Evolutionary conservation across 2,113 vertebrate genomes (phyloP).

Genomic region (Dipodomys merriami): DNA sequence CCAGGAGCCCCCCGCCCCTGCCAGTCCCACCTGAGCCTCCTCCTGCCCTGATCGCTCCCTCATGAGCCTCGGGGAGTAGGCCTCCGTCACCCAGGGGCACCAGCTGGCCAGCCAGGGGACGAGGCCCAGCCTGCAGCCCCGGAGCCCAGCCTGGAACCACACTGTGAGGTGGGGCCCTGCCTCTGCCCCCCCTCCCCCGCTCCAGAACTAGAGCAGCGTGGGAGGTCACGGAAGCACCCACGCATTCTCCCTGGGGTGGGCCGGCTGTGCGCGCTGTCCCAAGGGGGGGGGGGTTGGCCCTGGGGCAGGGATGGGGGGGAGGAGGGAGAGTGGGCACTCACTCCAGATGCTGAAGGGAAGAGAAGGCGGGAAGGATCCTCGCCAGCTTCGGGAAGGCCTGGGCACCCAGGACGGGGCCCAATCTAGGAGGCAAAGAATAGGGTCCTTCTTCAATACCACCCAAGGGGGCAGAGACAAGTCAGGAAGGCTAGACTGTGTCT

Average conservation of each 20-base stretch:
- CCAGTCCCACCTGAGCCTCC: background rate
- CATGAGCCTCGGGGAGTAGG: background rate
- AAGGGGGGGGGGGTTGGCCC: accelerated
- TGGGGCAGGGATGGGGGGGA: background rate
- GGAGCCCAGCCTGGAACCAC: background rate
- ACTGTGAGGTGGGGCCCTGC: accelerated
- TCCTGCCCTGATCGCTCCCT: too few species aligned
- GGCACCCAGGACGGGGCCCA: constrained; percentile 88
- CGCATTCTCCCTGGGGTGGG: too few species aligned
- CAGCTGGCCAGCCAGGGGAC: too few species aligned
- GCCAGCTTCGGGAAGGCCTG: constrained; percentile 88
- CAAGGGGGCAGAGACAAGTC: too few species aligned
- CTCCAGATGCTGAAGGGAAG: constrained; percentile 87
- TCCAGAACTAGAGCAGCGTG: too few species aligned
- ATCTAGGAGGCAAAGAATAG: constrained; percentile 78
- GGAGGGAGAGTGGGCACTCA: constrained; percentile 54
- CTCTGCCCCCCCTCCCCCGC: background rate
- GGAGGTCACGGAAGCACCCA: too few species aligned
- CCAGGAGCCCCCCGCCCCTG: too few species aligned
- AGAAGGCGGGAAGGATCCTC: constrained; percentile 89
- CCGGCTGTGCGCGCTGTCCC: too few species aligned
- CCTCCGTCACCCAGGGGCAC: background rate
- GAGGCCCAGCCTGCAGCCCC: background rate
- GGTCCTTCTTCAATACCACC: background rate
- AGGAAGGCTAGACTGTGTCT: background rate